Conservation (phyloP, 2,888 invertebrate genomes). For the Calephelis perditalis region DNA sequence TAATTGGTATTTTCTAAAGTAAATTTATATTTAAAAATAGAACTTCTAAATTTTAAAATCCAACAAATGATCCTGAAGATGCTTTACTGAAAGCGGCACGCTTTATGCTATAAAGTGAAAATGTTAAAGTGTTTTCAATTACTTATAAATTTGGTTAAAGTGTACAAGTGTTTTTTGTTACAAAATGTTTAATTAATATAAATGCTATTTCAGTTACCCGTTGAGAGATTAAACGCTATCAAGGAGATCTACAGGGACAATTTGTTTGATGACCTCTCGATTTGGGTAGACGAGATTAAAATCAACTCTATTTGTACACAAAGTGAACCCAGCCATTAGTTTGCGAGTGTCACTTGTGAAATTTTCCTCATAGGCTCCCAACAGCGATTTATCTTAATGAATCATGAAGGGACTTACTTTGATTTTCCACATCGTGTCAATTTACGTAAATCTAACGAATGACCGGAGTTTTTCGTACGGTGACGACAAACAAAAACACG, state of each 20-base stretch:
- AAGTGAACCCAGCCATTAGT: constrained; percentile 45
- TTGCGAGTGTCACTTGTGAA: constrained; percentile 45
- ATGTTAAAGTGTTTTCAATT: too few species aligned
- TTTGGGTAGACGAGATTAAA: constrained; percentile 51
- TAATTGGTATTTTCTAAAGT: too few species aligned
- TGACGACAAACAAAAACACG: background rate
- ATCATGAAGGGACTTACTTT: constrained; percentile 21
- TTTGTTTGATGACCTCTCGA: constrained; percentile 34
- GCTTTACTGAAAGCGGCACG: too few species aligned
- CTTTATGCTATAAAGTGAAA: too few species aligned
- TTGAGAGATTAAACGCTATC: constrained; percentile 15
- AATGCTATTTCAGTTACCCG: background rate
- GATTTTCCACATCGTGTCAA: constrained; percentile 8
- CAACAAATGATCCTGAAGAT: too few species aligned
- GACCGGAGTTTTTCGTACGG: background rate
- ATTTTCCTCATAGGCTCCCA: constrained; percentile 44
- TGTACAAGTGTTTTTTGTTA: too few species aligned
- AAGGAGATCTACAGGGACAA: constrained; percentile 33
- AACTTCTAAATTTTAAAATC: too few species aligned
- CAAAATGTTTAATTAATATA: too few species aligned
- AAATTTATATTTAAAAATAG: too few species aligned
- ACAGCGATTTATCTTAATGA: constrained; percentile 21
- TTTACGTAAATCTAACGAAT: constrained; percentile 11
- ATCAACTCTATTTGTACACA: constrained; percentile 50
- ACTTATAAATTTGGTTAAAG: too few species aligned